These are phyloP conservation scores for Scomberomorus guttatus DNA, from an alignment of 2,797 vertebrate genomes.

Conservation along the genomic window DNA sequence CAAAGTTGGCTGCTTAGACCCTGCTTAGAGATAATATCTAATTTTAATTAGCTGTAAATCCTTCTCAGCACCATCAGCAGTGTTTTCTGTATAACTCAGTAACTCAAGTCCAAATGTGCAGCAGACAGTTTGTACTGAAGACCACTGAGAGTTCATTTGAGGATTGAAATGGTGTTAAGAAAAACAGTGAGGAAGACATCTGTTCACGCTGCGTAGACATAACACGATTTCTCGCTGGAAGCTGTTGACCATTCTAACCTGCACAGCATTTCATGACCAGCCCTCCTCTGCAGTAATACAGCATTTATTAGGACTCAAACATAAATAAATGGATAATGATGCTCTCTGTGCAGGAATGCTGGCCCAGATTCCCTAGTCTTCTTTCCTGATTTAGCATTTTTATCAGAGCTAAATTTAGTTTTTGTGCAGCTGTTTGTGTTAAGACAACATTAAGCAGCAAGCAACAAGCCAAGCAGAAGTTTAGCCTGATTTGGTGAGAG, in stretches of 20 bases:
- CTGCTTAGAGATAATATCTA: conserved; percentile 35
- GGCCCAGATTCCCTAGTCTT: background rate
- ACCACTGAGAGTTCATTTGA: background rate
- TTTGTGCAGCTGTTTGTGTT: conserved; percentile 1
- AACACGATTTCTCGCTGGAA: conserved; percentile 13
- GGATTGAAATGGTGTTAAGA: background rate
- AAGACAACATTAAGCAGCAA: background rate
- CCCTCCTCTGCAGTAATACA: background rate
- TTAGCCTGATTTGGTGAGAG: background rate
- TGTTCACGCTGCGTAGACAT: background rate
- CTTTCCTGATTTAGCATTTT: background rate
- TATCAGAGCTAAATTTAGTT: background rate
- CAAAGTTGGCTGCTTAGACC: conserved; percentile 27
- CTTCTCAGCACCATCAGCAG: conserved; percentile 11
- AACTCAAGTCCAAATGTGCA: background rate
- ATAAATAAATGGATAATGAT: background rate
- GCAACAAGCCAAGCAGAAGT: background rate
- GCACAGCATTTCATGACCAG: background rate
- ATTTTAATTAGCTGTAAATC: conserved; percentile 62
- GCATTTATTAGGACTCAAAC: background rate
- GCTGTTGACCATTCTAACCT: conserved; percentile 9
- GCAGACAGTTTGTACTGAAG: background rate
- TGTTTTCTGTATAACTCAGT: conserved; percentile 24
- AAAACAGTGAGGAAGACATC: conserved; percentile 12
- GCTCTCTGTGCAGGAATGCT: background rate